Base-by-base conservation (phyloP, 2,797 vertebrate species). In the Melanotaenia boesemani region DNA sequence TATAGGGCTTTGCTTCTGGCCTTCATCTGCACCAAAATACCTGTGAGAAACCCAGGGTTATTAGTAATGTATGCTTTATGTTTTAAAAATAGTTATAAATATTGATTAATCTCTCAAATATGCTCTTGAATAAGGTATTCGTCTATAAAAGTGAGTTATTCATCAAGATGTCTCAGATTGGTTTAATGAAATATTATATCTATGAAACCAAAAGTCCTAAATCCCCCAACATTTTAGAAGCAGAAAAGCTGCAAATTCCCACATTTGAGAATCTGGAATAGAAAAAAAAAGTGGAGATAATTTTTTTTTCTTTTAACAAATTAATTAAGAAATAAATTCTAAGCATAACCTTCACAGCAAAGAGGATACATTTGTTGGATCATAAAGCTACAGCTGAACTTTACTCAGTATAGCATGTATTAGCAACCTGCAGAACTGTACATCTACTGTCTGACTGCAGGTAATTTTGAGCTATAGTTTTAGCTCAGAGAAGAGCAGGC, bases 401-500 rank as follows among this genome's bases (percentile, higher is more conserved):
- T 50, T 32, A 22, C n/a, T 57, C 52, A 11, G 28, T n/a, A 13
- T 18, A 10, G 6, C 16, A 36, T 36, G 46, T 72, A n/a, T 4
- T 2, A 34, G 26, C 54, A 16, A 73, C 68, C 36, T 70, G 62
- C 30, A 41, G 2, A 48, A 26, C 56, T 70, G 63, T 62, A 75
- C 68, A 48, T n/a, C 16, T 56, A 9, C 36, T 32, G 0, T 64
- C 56, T 81, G 55, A 59, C 52, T 67, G 41, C 58, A 30, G 77
- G 72, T 52, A 30, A 22, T 5, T 41, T 59, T 2, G 15, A 58
- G 22, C 36, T 61, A 76, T 60, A 63, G 55, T 62, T 50, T 22
- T 63, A 74, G 65, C 84, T 85, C 36, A 59, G 28, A 77, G 72
- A 70, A 57, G 73, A 83, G 73, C 68, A 56, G 55, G 26, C 59